Evolutionary conservation across 2,888 invertebrate species (phyloP).

Genomic region (Monochamus alternatus): DNA sequence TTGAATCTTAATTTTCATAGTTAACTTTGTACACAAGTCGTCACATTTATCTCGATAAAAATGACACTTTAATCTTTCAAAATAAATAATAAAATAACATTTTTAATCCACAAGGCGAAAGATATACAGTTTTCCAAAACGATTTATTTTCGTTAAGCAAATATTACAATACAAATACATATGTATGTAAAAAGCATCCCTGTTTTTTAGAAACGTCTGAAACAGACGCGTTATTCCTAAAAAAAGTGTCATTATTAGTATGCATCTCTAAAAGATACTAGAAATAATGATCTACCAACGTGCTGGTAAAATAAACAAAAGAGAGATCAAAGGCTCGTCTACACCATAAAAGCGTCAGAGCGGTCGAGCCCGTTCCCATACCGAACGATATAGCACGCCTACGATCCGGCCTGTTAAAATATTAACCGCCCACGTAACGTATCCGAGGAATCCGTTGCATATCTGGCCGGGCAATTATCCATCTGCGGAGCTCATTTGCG

Average conservation of each 20-base stretch:
- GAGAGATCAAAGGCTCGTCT: conserved; percentile 10
- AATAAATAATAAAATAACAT: too few relatives aligned
- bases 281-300: background rate
- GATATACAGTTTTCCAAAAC: too few relatives aligned
- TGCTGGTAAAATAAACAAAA: conserved; percentile 3
- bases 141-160: too few relatives aligned
- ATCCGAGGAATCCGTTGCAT: background rate
- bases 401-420: conserved; percentile 3
- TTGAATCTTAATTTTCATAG: too few relatives aligned
- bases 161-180: too few relatives aligned
- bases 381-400: background rate
- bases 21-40: too few relatives aligned
- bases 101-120: too few relatives aligned
- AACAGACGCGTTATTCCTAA: too few relatives aligned
- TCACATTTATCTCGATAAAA: too few relatives aligned
- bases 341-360: background rate
- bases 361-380: background rate
- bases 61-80: too few relatives aligned
- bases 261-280: background rate
- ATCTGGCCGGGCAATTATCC: background rate
- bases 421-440: background rate
- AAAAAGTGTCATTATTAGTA: background rate
- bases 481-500: background rate
- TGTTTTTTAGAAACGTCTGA: too few relatives aligned
- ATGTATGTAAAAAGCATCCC: too few relatives aligned